Conservation (phyloP, 2,113 vertebrate species). For the Stegastes partitus region DNA sequence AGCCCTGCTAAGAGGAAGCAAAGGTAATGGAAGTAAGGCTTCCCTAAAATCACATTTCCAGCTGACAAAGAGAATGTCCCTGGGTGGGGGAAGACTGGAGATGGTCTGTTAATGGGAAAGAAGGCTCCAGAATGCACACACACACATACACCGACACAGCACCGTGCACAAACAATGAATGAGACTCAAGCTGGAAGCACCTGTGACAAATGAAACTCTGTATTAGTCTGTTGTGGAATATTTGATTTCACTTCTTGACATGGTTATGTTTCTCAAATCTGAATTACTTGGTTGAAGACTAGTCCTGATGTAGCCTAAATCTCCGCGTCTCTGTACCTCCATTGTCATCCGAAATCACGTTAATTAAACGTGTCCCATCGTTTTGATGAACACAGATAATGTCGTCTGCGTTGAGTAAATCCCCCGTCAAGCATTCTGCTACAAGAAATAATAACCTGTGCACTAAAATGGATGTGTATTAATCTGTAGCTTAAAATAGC, state of each 20-base stretch:
- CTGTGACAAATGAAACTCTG: constrained; percentile 14
- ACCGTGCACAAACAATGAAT: constrained; percentile 25
- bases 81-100: constrained; percentile 29
- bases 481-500: neutral
- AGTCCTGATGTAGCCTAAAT: neutral
- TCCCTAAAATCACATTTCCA: constrained; percentile 74
- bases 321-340: neutral
- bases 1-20: constrained; percentile 54
- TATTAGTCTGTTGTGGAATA: constrained; percentile 8
- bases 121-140: constrained; percentile 9
- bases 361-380: neutral
- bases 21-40: constrained; percentile 69
- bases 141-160: neutral
- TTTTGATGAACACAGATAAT: neutral
- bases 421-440: neutral
- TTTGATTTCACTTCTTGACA: constrained; percentile 2
- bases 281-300: neutral
- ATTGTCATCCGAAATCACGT: neutral
- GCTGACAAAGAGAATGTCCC: constrained; percentile 54
- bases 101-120: constrained; percentile 60
- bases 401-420: neutral
- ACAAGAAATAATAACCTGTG: neutral
- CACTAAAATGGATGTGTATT: neutral
- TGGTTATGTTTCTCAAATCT: too few species aligned
- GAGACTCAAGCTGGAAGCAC: constrained; percentile 20